Evolutionary conservation across 2,113 vertebrate species (phyloP).

Genomic region (Rhodinocichla rosea): DNA sequence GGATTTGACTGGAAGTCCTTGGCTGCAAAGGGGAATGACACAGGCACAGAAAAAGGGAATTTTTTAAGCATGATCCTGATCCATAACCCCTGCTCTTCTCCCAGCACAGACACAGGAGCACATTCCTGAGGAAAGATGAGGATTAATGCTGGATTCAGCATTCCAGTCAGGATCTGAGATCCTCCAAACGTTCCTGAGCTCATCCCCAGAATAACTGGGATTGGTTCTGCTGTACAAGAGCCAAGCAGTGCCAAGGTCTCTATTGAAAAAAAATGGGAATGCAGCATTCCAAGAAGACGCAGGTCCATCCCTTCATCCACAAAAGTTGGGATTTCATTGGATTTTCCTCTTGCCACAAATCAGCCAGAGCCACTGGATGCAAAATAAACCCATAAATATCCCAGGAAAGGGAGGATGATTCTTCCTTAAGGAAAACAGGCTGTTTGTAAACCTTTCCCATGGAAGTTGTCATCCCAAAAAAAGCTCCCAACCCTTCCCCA

Average conservation of each 20-base stretch:
- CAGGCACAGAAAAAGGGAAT: no score
- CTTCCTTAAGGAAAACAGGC: background rate
- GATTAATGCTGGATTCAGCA: background rate
- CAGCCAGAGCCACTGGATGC: background rate
- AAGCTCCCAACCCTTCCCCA: background rate
- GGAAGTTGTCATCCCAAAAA: background rate
- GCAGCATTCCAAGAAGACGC: rapidly evolving
- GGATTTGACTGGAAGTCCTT: background rate
- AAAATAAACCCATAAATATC: background rate
- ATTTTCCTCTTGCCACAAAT: background rate
- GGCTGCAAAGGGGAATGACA: no score
- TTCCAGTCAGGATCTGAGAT: background rate
- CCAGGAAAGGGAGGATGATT: background rate
- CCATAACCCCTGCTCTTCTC: background rate
- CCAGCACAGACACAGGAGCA: rapidly evolving
- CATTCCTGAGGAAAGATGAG: background rate
- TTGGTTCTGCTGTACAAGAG: background rate
- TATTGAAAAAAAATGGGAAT: background rate
- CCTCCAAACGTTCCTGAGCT: background rate
- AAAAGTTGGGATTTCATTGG: background rate
- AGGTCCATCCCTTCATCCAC: background rate
- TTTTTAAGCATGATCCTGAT: no score
- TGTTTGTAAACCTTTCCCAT: background rate
- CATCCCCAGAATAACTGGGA: background rate
- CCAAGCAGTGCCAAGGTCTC: background rate